Evolutionary conservation across 2,797 vertebrate species (phyloP).

Genomic region (Sphenopsis melanotis): DNA sequence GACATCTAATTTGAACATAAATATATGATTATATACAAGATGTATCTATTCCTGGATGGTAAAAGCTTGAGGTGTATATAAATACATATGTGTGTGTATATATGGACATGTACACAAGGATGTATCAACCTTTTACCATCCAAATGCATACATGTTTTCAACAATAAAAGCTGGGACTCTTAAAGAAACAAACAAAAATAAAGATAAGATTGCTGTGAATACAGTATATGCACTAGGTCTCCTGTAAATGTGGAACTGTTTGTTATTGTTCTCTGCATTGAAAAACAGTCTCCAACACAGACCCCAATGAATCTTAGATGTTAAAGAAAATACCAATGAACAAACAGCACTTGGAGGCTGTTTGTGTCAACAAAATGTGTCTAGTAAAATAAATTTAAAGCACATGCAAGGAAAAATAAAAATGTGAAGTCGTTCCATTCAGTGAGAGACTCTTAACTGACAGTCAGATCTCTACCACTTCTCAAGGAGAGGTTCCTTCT

Average conservation of each 20-base stretch:
- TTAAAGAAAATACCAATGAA: conserved; percentile 62
- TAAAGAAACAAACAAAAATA: conserved; percentile 13
- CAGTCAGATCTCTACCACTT: conserved; percentile 56
- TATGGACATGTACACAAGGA: not conserved
- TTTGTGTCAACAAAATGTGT: conserved; percentile 51
- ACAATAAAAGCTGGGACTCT: conserved; percentile 71
- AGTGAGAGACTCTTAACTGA: conserved; percentile 59
- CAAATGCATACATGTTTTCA: conserved; percentile 55
- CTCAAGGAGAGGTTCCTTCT: conserved; percentile 57
- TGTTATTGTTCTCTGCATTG: conserved; percentile 40
- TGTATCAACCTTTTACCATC: conserved; percentile 64
- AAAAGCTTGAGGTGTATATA: conserved; percentile 58
- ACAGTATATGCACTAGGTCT: conserved; percentile 64
- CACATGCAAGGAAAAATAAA: conserved; percentile 70
- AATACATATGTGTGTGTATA: not conserved
- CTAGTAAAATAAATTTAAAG: conserved; percentile 62
- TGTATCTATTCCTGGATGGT: conserved; percentile 62
- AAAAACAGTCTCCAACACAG: conserved; percentile 55
- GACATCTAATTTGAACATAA: conserved; percentile 75
- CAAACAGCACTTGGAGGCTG: conserved; percentile 52
- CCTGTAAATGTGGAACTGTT: conserved; percentile 65
- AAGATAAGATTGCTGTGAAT: conserved; percentile 50
- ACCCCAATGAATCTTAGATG: conserved; percentile 66
- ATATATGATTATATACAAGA: conserved; percentile 49
- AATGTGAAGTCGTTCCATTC: conserved; percentile 44